These are phyloP conservation scores for Andrena camellia DNA, from an alignment of 2,888 invertebrate species.

Conservation along the genomic window DNA sequence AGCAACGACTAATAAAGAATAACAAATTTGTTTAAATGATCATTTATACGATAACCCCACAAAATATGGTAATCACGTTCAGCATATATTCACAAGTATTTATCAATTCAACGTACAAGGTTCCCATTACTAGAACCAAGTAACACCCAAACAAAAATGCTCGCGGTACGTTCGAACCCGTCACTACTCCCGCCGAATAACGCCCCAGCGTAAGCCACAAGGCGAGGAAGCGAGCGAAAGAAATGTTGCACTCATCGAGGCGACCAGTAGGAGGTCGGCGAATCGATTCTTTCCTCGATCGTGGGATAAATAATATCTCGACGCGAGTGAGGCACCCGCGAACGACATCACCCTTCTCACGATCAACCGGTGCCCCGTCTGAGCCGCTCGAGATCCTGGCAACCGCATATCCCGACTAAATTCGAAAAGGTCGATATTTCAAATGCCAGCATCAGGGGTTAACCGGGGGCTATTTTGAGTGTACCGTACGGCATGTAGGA, in stretches of 20 bases:
- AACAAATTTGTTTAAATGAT: no score
- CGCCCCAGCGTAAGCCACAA: neutral
- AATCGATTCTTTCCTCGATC: neutral
- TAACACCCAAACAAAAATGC: neutral
- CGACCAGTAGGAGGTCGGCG: neutral
- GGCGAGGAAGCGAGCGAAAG: neutral
- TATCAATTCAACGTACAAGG: no score
- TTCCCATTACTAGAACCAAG: neutral
- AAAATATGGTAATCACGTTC: neutral
- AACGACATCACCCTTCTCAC: constrained; percentile 19
- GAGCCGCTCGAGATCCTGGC: constrained; percentile 34
- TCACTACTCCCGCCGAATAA: neutral
- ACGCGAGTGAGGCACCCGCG: neutral
- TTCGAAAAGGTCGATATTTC: constrained; percentile 77
- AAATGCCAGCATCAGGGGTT: constrained; percentile 78
- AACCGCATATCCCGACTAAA: constrained; percentile 75
- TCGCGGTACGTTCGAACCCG: neutral
- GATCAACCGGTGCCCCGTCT: constrained; percentile 37
- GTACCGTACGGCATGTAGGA: constrained; percentile 76
- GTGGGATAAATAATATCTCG: neutral
- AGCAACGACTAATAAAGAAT: no score
- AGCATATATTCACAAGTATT: neutral
- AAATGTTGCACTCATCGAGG: neutral
- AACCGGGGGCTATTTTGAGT: constrained; percentile 83
- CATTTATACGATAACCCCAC: no score